Evolutionary conservation across 2,888 invertebrate species (phyloP).

Genomic region (Homarus gammarus): DNA sequence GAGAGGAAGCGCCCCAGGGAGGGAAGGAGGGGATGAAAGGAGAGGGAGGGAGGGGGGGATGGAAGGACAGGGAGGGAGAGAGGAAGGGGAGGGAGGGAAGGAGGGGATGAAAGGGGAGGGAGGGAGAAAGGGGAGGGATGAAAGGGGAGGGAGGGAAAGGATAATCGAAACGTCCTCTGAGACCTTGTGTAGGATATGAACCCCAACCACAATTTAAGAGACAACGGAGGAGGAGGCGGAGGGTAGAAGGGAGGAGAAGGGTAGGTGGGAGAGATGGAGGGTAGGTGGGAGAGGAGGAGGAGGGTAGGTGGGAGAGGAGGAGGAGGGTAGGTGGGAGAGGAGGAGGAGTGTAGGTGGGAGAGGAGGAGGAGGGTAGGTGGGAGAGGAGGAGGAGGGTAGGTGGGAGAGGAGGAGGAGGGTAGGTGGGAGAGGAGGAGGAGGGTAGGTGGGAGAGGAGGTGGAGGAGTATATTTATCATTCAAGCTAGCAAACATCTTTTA

Average conservation of each 20-base stretch:
- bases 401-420: neutral
- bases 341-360: too few relatives aligned
- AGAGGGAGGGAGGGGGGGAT: neutral
- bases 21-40: neutral
- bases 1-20: neutral
- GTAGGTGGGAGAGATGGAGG: too few relatives aligned
- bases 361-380: too few relatives aligned
- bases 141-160: neutral
- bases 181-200: neutral
- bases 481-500: too few relatives aligned
- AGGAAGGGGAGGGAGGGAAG: neutral
- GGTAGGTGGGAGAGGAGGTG: too few relatives aligned
- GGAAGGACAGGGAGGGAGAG: neutral
- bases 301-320: too few relatives aligned
- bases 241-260: neutral
- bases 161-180: too few relatives aligned
- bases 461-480: too few relatives aligned
- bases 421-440: too few relatives aligned
- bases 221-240: neutral
- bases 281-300: too few relatives aligned
- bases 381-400: too few relatives aligned
- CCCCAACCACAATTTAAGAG: neutral
- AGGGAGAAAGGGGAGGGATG: neutral
- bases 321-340: too few relatives aligned
- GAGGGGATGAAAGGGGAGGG: neutral